Percentiles rank a stretch among this genome's conserved stretches.
Conservation (phyloP, 2,888 invertebrate genomes). For the Plutella xylostella region DNA sequence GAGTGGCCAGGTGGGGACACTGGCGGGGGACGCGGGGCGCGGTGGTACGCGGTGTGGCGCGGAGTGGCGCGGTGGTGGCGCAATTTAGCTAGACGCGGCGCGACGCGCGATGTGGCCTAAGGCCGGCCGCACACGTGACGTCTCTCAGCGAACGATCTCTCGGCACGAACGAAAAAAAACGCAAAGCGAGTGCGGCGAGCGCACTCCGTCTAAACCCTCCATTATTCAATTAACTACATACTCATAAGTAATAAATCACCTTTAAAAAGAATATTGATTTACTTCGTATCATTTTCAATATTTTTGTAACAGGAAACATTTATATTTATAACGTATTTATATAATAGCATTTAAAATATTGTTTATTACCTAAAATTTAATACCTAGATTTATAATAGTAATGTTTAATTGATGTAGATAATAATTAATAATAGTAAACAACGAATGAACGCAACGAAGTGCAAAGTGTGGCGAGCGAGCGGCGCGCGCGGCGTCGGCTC, state of each 20-base stretch:
- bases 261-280: constrained; percentile 69
- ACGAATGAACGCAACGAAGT: constrained; percentile 59
- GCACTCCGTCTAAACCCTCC: constrained; percentile 59
- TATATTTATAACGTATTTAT: constrained; percentile 72
- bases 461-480: constrained; percentile 51
- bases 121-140: constrained; percentile 28
- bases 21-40: constrained; percentile 8
- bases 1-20: constrained; percentile 16
- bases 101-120: constrained; percentile 15
- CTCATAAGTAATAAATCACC: constrained; percentile 69
- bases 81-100: constrained; percentile 10
- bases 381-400: constrained; percentile 68
- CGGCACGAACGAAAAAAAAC: constrained; percentile 56
- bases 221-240: constrained; percentile 69
- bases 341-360: constrained; percentile 72
- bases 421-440: constrained; percentile 51
- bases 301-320: constrained; percentile 72
- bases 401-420: constrained; percentile 70
- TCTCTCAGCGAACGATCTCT: constrained; percentile 51
- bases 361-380: constrained; percentile 71
- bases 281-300: constrained; percentile 69
- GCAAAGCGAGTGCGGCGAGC: constrained; percentile 58
- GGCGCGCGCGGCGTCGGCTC: too few relatives aligned
- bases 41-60: constrained; percentile 14
- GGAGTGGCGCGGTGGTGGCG: not conserved